These are phyloP conservation scores for Prunella fulvescens DNA, from an alignment of 2,113 vertebrate species.

Conservation along the genomic window DNA sequence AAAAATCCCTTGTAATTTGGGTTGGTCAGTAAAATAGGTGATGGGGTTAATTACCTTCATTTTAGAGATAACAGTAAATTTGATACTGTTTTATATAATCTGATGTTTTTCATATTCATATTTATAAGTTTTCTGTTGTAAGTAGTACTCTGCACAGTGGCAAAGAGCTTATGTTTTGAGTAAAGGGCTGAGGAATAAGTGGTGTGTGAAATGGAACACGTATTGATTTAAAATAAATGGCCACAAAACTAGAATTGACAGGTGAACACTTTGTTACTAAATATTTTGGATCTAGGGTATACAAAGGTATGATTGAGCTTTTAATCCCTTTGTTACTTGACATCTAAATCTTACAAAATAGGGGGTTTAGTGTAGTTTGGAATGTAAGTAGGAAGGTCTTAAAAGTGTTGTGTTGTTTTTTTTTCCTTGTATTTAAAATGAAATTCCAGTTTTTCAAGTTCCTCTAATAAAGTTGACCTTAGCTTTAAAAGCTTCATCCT, in stretches of 20 bases:
- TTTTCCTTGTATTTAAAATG: not conserved
- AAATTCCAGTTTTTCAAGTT: not conserved
- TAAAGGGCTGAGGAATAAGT: not conserved
- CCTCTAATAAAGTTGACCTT: not conserved
- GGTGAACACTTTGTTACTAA: not conserved
- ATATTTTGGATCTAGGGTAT: not conserved
- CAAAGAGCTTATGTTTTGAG: not conserved
- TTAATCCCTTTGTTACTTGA: not conserved
- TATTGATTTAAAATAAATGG: not conserved
- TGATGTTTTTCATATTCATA: not conserved
- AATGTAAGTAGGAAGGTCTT: not conserved
- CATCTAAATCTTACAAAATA: not conserved
- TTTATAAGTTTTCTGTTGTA: not conserved
- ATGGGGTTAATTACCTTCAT: not conserved
- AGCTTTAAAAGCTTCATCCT: not conserved
- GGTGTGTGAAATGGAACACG: rapidly evolving
- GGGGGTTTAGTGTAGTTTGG: not conserved
- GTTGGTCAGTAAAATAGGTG: not conserved
- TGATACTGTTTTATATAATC: not conserved
- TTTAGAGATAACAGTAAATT: not conserved
- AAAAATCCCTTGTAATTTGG: not conserved
- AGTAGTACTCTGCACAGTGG: not conserved
- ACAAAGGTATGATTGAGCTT: not conserved
- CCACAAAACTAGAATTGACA: not conserved
- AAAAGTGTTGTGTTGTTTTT: not conserved